Evolutionary conservation across 2,888 invertebrate genomes (phyloP), one percentile per base, ranked within the genome.

Genomic region (Scotopteryx bipunctaria): DNA sequence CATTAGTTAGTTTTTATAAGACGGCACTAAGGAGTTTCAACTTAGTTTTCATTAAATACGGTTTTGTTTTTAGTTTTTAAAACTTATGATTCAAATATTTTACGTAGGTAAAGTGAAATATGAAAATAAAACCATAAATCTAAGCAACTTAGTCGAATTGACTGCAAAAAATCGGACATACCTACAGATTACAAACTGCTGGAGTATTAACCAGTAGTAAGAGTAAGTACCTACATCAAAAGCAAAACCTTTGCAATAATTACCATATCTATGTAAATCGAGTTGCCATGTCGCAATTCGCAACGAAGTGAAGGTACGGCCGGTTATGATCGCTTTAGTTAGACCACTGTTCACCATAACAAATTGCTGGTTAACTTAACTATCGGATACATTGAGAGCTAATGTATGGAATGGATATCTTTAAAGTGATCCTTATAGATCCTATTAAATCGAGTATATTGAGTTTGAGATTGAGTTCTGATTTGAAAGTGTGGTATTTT

Each of bases 291-390:
- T 31, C 14, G 38, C 14, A 33, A 33, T 47, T 40, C 32, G 46
- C 11, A 47, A 47, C 25, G 13, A 32, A 47, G 46, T 38, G 46
- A 32, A 47, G 46, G 46, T 40, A 47, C 36, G 11, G 19, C 23
- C 13, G 17, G 35, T 33, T 23, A 29, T 19, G 13, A 41, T 37
- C 32, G 14, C 41, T 35, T 36, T 13, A 9, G 45, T 36, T 13
- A 9, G 45, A 5, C 36, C 21, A 21, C 14, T 11, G 36, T 37
- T 14, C 36, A 37, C 21, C 21, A 14, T 3, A 16, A 17, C 23
- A 23, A 2, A 8, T n/a, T 8, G 21, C 8, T 3, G 21, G 21
- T 8, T 23, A 6, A n/a, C n/a, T 5, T 1, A 23, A 23, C 6
- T n/a, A 23, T 23, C 6, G 23, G 23, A 1, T 23, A 4, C 6